Evolutionary conservation across 2,888 invertebrate species (phyloP).

Genomic region (Myathropa florea): DNA sequence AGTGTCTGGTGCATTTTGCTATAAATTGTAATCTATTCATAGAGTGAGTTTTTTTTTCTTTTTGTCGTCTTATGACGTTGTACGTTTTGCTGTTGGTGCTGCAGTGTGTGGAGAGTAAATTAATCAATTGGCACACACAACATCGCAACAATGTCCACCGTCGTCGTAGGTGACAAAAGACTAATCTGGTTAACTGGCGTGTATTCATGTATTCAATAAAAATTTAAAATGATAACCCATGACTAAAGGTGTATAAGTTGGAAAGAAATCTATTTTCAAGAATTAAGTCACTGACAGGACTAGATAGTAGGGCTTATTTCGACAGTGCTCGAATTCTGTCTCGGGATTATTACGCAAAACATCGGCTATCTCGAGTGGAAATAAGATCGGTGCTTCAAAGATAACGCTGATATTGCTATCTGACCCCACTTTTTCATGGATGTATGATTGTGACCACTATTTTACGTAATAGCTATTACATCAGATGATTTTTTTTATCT

Average conservation of each 20-base stretch:
- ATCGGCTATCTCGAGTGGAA: neutral
- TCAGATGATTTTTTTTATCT: neutral
- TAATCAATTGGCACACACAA: slow-evolving; percentile 56
- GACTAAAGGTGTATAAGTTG: slow-evolving; percentile 1
- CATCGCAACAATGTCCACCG: neutral
- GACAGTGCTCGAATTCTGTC: neutral
- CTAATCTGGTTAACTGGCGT: slow-evolving; percentile 50
- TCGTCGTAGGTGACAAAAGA: slow-evolving; percentile 57
- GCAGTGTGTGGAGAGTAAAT: slow-evolving; percentile 40
- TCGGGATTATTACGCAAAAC: slow-evolving; percentile 12
- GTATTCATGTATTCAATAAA: slow-evolving; percentile 39
- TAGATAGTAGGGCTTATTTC: neutral
- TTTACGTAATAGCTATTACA: neutral
- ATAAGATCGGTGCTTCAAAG: neutral
- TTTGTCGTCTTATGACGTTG: neutral
- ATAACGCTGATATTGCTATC: slow-evolving; percentile 4
- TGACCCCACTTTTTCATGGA: neutral
- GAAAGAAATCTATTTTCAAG: slow-evolving; percentile 31
- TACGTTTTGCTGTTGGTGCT: slow-evolving; percentile 6
- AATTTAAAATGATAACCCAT: slow-evolving; percentile 6
- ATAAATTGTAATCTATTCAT: slow-evolving; percentile 46
- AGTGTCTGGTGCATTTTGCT: slow-evolving; percentile 41
- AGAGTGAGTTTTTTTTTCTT: slow-evolving; percentile 7
- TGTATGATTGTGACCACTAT: neutral
- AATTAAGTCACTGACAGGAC: slow-evolving; percentile 21